Evolutionary conservation across 2,888 invertebrate species (phyloP).

Genomic region (Slavum lentiscoides): DNA sequence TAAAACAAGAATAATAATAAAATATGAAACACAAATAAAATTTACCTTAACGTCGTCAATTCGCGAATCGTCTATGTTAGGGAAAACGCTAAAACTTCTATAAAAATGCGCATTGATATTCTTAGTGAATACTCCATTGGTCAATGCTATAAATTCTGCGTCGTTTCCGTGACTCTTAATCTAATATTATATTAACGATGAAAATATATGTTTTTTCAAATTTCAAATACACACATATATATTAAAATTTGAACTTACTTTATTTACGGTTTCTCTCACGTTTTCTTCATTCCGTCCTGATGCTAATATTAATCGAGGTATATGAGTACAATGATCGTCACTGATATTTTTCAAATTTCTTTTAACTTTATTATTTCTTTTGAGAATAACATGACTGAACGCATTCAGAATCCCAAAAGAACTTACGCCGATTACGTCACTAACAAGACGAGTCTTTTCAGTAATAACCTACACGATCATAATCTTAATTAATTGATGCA

Average conservation of each 20-base stretch:
- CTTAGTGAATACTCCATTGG: conserved; percentile 47
- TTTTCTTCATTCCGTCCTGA: too few species aligned
- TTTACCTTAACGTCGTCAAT: neutral
- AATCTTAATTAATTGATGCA: too few species aligned
- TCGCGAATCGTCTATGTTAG: neutral
- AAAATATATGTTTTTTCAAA: too few species aligned
- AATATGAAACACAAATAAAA: neutral
- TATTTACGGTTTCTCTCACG: conserved; percentile 3
- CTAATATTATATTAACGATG: conserved; percentile 16
- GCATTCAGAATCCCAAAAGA: conserved; percentile 23
- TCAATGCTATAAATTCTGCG: conserved; percentile 54
- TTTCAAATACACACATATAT: too few species aligned
- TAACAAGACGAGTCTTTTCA: conserved; percentile 31
- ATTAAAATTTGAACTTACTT: conserved; percentile 9
- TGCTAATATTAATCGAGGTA: conserved; percentile 50
- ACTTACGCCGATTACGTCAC: conserved; percentile 42
- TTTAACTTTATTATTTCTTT: conserved; percentile 31
- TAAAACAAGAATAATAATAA: neutral
- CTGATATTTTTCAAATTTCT: neutral
- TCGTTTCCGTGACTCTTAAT: conserved; percentile 46
- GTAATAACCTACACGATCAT: conserved; percentile 42
- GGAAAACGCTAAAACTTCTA: neutral
- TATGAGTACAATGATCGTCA: neutral
- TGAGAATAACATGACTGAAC: conserved; percentile 47
- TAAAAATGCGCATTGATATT: conserved; percentile 57